phyloP scores from a whole-genome alignment of 2,888 invertebrate genomes.

The Ariolimax columbianus region DNA sequence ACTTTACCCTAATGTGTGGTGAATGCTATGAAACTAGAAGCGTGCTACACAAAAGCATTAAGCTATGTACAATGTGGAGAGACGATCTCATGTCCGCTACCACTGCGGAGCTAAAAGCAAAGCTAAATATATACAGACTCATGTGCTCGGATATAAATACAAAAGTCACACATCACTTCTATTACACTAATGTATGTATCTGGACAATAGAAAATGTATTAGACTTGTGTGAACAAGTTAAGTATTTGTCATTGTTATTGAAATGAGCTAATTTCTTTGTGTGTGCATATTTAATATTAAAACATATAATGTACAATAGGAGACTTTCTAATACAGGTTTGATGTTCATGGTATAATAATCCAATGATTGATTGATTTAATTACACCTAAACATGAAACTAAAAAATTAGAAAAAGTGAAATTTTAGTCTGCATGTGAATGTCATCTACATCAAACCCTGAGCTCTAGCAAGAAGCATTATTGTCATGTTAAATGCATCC shows the following conservation, averaged over 20 bases:
- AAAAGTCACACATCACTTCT: not conserved
- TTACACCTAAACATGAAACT: not conserved
- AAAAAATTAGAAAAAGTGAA: not conserved
- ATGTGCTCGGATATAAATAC: not conserved
- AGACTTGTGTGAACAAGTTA: not conserved
- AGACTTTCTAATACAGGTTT: not conserved
- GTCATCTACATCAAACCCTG: not conserved
- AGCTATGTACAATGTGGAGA: slow-evolving; percentile 65
- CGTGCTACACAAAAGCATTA: slow-evolving; percentile 50
- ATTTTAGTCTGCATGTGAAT: not conserved
- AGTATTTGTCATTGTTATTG: not conserved
- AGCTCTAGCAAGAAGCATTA: not conserved
- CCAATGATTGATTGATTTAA: not conserved
- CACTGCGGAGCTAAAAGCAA: slow-evolving; percentile 56
- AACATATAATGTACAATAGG: not conserved
- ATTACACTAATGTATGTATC: not conserved
- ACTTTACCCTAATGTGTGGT: not conserved
- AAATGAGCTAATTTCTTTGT: not conserved
- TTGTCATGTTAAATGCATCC: not conserved
- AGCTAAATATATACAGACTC: slow-evolving; percentile 14
- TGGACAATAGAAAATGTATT: not conserved
- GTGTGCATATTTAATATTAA: not conserved
- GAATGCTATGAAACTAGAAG: slow-evolving; percentile 2
- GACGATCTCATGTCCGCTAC: slow-evolving; percentile 61
- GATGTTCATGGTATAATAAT: not conserved